phyloP scores from a whole-genome alignment of 2,797 vertebrate species.

The Menidia menidia region DNA sequence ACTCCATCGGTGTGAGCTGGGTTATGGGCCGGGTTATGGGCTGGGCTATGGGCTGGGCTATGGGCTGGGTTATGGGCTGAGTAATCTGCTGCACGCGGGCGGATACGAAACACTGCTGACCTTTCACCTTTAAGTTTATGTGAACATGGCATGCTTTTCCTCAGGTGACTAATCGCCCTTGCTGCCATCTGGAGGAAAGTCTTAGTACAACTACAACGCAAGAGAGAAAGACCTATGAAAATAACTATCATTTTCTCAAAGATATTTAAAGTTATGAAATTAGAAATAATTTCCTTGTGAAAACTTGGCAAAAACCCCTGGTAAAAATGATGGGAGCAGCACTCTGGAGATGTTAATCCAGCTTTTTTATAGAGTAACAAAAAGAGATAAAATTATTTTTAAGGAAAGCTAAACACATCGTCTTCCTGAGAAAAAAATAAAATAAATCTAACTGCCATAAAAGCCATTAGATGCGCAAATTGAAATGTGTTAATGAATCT shows the following conservation, averaged over 20 bases:
- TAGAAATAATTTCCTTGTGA: not conserved
- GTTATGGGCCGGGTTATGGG: not conserved
- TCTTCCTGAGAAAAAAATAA: not conserved
- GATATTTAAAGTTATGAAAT: not conserved
- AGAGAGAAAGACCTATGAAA: not conserved
- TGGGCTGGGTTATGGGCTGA: not conserved
- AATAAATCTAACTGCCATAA: not conserved
- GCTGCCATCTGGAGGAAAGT: constrained; percentile 65
- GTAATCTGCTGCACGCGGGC: not conserved
- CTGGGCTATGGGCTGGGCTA: not conserved
- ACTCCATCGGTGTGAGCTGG: not conserved
- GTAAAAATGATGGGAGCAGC: not conserved
- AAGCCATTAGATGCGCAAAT: not conserved
- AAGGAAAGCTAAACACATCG: too few species aligned
- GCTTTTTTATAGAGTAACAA: too few species aligned
- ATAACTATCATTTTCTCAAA: not conserved
- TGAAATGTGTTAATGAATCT: not conserved
- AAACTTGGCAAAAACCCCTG: not conserved
- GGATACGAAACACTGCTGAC: constrained; percentile 5
- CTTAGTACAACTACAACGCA: not conserved
- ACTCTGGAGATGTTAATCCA: too few species aligned
- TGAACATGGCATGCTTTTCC: not conserved
- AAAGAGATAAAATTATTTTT: too few species aligned
- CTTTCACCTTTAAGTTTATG: not conserved
- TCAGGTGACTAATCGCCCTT: constrained; percentile 6